phyloP scores from a whole-genome alignment of 2,797 vertebrate species.

The Manis pentadactyla region DNA sequence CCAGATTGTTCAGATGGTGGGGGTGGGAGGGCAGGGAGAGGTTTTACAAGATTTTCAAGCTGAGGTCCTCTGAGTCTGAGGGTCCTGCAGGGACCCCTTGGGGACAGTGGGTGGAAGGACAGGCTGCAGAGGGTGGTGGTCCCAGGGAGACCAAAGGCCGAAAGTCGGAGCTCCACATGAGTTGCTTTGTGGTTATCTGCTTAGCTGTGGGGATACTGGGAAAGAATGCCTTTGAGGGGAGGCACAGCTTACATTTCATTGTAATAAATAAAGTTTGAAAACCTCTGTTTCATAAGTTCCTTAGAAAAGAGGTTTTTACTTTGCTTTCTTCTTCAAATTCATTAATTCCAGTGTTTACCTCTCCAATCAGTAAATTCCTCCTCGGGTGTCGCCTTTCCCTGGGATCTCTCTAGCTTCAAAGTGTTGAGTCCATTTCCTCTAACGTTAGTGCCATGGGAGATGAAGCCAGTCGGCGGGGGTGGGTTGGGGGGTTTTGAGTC shows the following conservation, averaged over 20 bases:
- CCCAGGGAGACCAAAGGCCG: not conserved
- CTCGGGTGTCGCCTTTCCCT: not conserved
- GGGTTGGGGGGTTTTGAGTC: not conserved
- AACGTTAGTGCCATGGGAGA: not conserved
- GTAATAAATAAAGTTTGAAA: slow-evolving; percentile 48
- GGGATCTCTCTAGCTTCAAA: not conserved
- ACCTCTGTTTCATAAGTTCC: not conserved
- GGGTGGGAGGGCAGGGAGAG: not conserved
- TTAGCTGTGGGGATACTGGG: not conserved
- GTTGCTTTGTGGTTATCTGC: rapidly evolving
- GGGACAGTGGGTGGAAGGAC: not conserved
- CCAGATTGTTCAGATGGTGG: not conserved
- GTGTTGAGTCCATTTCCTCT: not conserved
- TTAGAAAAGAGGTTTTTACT: not conserved
- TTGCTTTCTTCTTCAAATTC: not conserved
- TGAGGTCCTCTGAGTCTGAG: not conserved
- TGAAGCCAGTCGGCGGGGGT: not conserved
- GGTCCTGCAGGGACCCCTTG: not conserved
- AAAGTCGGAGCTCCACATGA: not conserved
- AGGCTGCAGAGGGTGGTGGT: not conserved
- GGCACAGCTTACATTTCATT: not conserved
- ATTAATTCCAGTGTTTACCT: not conserved
- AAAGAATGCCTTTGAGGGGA: not conserved
- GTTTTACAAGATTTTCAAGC: not conserved
- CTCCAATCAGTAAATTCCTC: not conserved